Percentiles rank a stretch among this genome's conserved stretches.
These are phyloP conservation scores for Pteronotus mesoamericanus DNA, from an alignment of 2,797 vertebrate genomes.

Conservation along the genomic window DNA sequence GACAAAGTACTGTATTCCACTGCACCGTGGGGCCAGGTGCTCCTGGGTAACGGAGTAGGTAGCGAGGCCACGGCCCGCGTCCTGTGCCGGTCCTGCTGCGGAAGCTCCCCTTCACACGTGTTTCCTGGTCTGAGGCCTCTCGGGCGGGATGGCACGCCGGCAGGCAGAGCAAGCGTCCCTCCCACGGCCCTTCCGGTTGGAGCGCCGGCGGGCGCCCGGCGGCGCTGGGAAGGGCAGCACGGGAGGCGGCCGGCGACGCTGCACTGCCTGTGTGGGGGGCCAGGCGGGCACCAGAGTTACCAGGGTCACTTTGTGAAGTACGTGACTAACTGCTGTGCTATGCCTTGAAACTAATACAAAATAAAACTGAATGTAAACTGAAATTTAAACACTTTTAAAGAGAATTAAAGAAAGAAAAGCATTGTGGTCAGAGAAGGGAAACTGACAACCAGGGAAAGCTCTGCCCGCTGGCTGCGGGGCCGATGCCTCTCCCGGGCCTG, in stretches of 20 bases:
- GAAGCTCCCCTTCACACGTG: not conserved
- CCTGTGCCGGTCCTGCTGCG: not conserved
- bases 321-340: no score
- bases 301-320: no score
- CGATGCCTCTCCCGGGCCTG: not conserved
- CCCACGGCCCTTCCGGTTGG: not conserved
- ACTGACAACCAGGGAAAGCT: not conserved
- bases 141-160: not conserved
- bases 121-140: not conserved
- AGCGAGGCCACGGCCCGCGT: not conserved
- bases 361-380: no score
- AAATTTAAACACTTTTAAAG: no score
- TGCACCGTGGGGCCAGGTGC: not conserved
- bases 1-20: not conserved
- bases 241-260: no score
- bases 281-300: no score
- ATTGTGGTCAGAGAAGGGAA: not conserved
- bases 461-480: not conserved
- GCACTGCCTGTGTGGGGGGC: no score
- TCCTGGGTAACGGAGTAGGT: not conserved
- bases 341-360: no score
- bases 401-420: not conserved
- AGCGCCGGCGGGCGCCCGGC: not conserved
- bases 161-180: no score
- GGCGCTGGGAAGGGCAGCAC: not conserved